These are phyloP conservation scores for Pontoporia blainvillei DNA, from an alignment of 2,113 vertebrate species.

Conservation along the genomic window DNA sequence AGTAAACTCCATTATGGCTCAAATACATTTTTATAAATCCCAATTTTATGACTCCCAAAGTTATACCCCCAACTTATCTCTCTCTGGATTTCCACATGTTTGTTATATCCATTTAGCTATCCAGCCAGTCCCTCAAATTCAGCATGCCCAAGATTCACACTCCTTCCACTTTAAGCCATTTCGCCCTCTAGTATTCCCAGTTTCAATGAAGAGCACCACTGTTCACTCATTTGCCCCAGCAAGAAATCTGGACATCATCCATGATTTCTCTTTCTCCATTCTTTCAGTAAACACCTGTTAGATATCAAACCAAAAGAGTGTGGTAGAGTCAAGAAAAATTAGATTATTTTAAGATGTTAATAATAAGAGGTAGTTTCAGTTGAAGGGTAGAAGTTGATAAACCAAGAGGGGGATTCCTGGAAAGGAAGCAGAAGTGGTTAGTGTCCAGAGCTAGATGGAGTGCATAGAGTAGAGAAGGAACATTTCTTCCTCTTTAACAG, in stretches of 20 bases:
- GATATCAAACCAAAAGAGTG: not conserved
- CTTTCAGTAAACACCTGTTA: not conserved
- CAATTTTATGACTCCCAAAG: not conserved
- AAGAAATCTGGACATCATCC: not conserved
- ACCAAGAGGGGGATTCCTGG: not conserved
- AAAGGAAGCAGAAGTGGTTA: not conserved
- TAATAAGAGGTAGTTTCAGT: not conserved
- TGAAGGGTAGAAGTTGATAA: not conserved
- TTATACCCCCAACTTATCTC: not conserved
- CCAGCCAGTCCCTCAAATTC: not conserved
- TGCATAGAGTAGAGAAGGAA: not conserved
- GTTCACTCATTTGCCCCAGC: not conserved
- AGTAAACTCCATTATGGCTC: not conserved
- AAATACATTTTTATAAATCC: not conserved
- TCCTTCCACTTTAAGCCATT: not conserved
- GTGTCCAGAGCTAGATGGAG: not conserved
- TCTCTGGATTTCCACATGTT: not conserved
- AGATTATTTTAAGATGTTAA: slow-evolving; percentile 2
- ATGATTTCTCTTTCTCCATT: not conserved
- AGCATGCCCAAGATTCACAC: not conserved
- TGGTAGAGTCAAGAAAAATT: not conserved
- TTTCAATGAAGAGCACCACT: not conserved
- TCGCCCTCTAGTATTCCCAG: not conserved
- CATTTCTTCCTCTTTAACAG: not conserved
- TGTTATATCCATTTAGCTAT: not conserved